These are phyloP conservation scores for Etheostoma cragini DNA, from an alignment of 2,113 vertebrate genomes.

Conservation along the genomic window DNA sequence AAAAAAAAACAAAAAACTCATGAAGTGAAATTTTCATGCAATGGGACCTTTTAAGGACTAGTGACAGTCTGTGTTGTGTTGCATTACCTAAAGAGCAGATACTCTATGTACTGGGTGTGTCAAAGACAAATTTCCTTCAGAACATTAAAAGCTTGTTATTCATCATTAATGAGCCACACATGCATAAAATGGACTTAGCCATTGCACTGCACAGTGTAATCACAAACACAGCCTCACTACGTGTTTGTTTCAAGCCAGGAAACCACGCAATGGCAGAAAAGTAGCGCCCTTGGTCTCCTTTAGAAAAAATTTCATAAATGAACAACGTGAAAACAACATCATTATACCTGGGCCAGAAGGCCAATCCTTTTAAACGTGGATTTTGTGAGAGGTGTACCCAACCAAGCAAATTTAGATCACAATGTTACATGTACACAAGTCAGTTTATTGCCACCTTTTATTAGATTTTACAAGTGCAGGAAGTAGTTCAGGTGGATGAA, in stretches of 20 bases:
- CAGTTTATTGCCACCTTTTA: slow-evolving; percentile 19
- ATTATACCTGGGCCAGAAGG: neutral
- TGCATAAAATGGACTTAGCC: too few relatives aligned
- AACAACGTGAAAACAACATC: neutral
- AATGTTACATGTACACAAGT: neutral
- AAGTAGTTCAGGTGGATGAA: neutral
- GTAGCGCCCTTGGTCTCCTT: neutral
- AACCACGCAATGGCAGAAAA: neutral
- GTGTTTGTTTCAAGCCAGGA: neutral
- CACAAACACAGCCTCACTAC: too few relatives aligned
- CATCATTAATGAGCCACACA: too few relatives aligned
- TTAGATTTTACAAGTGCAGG: neutral
- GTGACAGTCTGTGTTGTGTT: too few relatives aligned
- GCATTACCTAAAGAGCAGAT: too few relatives aligned
- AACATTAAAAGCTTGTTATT: too few relatives aligned
- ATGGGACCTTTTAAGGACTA: too few relatives aligned
- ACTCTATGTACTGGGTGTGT: too few relatives aligned
- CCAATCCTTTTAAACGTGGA: neutral
- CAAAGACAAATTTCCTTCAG: too few relatives aligned
- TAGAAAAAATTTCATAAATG: neutral
- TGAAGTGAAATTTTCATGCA: too few relatives aligned
- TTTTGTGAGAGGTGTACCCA: slow-evolving; percentile 10
- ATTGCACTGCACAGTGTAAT: too few relatives aligned
- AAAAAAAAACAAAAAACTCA: too few relatives aligned
- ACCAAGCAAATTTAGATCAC: neutral